Base-by-base conservation (phyloP, 1,140 invertebrate species). In the Dreissena rostriformis region DNA sequence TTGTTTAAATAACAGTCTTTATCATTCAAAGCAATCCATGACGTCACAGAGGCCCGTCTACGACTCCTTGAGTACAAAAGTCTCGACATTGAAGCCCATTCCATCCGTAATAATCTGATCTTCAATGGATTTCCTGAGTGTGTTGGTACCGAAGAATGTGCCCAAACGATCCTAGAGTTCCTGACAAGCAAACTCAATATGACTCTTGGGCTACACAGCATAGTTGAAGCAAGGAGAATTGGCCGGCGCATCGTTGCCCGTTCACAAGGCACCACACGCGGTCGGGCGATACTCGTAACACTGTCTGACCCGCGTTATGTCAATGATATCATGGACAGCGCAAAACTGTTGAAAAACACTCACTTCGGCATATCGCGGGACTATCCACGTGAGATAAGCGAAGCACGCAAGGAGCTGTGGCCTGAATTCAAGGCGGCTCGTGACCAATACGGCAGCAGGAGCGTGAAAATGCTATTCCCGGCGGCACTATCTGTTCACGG, bases 381-480 rank as follows among this genome's bases (percentile, higher is more conserved):
- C 52, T 75, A 75, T 22, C 72, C 72, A 0, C 17, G 52, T 12
- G 72, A 75, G 15, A 75, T 75, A 17, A 26, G 72, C 10, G 52
- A 75, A 1, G 72, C 72, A 10, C n/a, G 72, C 0, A 26, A 75
- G 15, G 51, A 75, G 28, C 8, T 57, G n/a, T 75, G 53, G 72
- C 55, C 72, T 0, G 72, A 75, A 5, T 75, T 29, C 26, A 75
- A 75, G 26, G n/a, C 55, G 10, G 72, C 72, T 4, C 49, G 19
- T 5, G 49, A 57, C n/a, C 24, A 61, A 39, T 75, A 61, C 26
- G 72, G 72, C 11, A 10, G n/a, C 14, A 75, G 15, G 28, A 29
- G 29, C 29, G 72, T 75, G 2, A 75, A 75, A 61, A 17, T 75
- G 72, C 39, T 22, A 4, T 75, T 57, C 55, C 72, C 72, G 2